Percentiles rank a stretch among this genome's conserved stretches.
These are phyloP conservation scores for Pantherophis vulpinus DNA, from an alignment of 2,797 vertebrate species.

Conservation along the genomic window DNA sequence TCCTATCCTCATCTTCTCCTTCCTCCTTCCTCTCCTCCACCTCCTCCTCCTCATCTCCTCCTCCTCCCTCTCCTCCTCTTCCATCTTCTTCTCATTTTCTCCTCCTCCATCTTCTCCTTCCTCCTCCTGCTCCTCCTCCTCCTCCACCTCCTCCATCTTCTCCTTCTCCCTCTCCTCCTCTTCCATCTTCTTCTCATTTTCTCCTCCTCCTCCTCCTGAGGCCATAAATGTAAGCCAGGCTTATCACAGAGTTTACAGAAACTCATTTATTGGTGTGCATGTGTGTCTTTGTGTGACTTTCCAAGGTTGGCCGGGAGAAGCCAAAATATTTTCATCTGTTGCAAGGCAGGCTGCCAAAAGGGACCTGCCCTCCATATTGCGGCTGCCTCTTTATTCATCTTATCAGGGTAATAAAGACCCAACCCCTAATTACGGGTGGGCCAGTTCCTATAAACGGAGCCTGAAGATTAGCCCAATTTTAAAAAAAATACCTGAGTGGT, in stretches of 20 bases:
- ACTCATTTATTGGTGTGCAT: not conserved
- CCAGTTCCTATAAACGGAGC: not conserved
- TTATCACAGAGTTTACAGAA: slow-evolving; percentile 1
- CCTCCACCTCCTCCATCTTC: too few relatives aligned
- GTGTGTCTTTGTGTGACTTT: not conserved
- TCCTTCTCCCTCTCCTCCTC: not conserved
- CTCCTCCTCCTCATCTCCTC: too few relatives aligned
- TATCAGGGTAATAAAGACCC: not conserved
- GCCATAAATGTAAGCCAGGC: not conserved
- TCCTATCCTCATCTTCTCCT: too few relatives aligned
- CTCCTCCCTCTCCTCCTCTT: too few relatives aligned
- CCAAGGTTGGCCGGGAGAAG: too few relatives aligned
- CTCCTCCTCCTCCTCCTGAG: not conserved
- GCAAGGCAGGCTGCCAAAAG: fast-evolving
- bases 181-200: too few relatives aligned
- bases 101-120: too few relatives aligned
- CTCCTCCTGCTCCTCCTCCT: not conserved
- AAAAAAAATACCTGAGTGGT: not conserved
- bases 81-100: too few relatives aligned
- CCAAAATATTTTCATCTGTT: not conserved
- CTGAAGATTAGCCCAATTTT: not conserved
- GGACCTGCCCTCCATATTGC: too few relatives aligned
- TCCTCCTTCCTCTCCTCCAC: too few relatives aligned
- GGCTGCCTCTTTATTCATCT: not conserved
- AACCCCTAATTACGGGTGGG: not conserved